Evolutionary conservation across 2,113 vertebrate species (phyloP), one percentile per base, ranked within the genome.

Genomic region (Amphiprion ocellaris): DNA sequence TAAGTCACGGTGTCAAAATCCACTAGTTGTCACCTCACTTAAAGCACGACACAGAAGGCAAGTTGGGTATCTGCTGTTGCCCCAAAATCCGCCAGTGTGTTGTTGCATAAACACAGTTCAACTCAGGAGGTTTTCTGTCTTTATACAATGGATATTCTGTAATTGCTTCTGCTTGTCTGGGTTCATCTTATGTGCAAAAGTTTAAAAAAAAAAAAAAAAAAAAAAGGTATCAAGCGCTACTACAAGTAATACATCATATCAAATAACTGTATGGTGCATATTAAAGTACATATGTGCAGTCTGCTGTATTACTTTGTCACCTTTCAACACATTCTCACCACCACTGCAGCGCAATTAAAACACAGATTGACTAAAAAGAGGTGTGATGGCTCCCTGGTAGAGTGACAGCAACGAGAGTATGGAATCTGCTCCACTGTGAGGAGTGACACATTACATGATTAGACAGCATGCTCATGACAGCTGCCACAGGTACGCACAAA

Each of bases 401-500:
- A 86, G 74, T 72, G 87, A 87, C 90, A 86, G 75, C 60, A 19
- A 86, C 52, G 73, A 37, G 44, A 70, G 65, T 59, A 76, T 74
- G 65, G 66, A 72, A 71, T 82, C 59, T 81, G 90, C 81, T 87
- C 69, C 66, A 75, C 50, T 61, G 77, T 62, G 69, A 77, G 59
- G 78, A 87, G 72, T 84, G 89, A 92, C 89, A 88, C 76, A 58
- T 85, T 56, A 77, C 85, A 84, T 90, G 87, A 92, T 93, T 89
- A 87, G 81, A 90, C 83, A 83, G 68, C 71, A 68, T 85, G 88
- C 80, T 83, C 54, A 12, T 81, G 77, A 82, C 89, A 92, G 83
- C 69, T 91, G 81, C 81, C 53, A 80, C 87, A 88, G 72, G 80
- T 86, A 74, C 2, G 10, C 62, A 52, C 69, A 77, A 1, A 21